Conservation (phyloP, 2,113 vertebrate species). For the Seriola dumerili region DNA sequence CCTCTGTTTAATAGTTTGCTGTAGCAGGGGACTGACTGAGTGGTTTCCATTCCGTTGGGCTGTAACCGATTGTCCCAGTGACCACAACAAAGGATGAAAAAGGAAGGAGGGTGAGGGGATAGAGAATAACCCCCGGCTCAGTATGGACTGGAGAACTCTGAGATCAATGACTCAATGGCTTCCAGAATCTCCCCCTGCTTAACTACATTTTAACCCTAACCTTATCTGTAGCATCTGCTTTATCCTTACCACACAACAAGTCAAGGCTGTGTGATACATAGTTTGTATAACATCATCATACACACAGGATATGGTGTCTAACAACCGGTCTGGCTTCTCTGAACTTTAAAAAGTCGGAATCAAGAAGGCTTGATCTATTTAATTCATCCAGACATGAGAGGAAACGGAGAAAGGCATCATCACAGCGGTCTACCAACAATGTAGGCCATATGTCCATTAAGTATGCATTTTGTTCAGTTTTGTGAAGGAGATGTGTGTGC, state of each 20-base stretch:
- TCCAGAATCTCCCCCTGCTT: conserved; percentile 70
- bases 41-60: conserved; percentile 80
- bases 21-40: conserved; percentile 72
- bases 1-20: conserved; percentile 81
- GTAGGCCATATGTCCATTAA: conserved; percentile 64
- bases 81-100: conserved; percentile 81
- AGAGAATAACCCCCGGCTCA: conserved; percentile 64
- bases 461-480: conserved; percentile 34
- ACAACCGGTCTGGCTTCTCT: conserved; percentile 43
- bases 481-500: conserved; percentile 21
- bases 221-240: conserved; percentile 65
- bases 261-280: conserved; percentile 45
- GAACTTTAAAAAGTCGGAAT: conserved; percentile 49
- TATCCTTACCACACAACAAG: conserved; percentile 48
- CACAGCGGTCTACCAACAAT: conserved; percentile 52
- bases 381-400: conserved; percentile 60
- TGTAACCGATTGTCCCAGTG: conserved; percentile 81
- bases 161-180: conserved; percentile 76
- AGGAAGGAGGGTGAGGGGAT: conserved; percentile 69
- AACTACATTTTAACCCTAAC: conserved; percentile 60
- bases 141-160: conserved; percentile 60
- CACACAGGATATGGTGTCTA: conserved; percentile 54
- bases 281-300: conserved; percentile 51
- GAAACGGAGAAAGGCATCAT: conserved; percentile 58
- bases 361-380: conserved; percentile 60